A percentile compares a stretch with the other conserved stretches of the same genome.
phyloP scores from a whole-genome alignment of 64 coral and sea anemone genomes.

The Astreopora myriophthalma region DNA sequence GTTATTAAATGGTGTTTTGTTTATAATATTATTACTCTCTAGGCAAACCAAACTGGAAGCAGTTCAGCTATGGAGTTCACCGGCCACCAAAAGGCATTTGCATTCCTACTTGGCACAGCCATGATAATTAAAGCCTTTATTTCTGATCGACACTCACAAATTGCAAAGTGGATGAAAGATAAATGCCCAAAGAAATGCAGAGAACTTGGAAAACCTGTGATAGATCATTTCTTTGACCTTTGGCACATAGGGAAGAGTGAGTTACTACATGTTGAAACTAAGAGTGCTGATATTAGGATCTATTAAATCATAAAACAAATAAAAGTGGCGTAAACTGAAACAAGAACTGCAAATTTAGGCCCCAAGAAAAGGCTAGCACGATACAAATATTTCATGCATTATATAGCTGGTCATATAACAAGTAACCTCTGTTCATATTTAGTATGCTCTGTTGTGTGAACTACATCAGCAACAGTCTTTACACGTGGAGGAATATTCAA shows the following conservation, averaged over 20 bases:
- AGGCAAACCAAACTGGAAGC: constrained; percentile 50
- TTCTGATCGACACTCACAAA: constrained; percentile 29
- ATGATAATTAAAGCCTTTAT: constrained; percentile 50
- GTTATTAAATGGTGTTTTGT: not conserved
- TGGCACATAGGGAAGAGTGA: constrained; percentile 64
- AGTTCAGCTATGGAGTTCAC: constrained; percentile 56
- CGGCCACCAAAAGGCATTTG: constrained; percentile 43
- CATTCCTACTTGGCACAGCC: constrained; percentile 13
- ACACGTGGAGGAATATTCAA: too few relatives aligned
- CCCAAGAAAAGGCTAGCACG: too few relatives aligned
- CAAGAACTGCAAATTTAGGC: too few relatives aligned
- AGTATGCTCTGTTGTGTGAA: too few relatives aligned
- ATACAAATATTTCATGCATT: too few relatives aligned
- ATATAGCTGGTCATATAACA: too few relatives aligned
- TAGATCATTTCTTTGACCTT: constrained; percentile 57
- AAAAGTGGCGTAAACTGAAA: too few relatives aligned
- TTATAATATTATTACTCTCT: not conserved
- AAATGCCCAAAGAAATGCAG: constrained; percentile 11
- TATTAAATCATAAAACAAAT: too few relatives aligned
- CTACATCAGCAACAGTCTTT: too few relatives aligned
- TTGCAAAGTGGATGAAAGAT: constrained; percentile 47
- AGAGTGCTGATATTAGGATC: too few relatives aligned
- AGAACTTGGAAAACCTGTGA: constrained; percentile 36
- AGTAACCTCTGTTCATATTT: too few relatives aligned
- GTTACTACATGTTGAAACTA: not conserved